phyloP scores from a whole-genome alignment of 2,888 invertebrate genomes.

The Phengaris alcon region DNA sequence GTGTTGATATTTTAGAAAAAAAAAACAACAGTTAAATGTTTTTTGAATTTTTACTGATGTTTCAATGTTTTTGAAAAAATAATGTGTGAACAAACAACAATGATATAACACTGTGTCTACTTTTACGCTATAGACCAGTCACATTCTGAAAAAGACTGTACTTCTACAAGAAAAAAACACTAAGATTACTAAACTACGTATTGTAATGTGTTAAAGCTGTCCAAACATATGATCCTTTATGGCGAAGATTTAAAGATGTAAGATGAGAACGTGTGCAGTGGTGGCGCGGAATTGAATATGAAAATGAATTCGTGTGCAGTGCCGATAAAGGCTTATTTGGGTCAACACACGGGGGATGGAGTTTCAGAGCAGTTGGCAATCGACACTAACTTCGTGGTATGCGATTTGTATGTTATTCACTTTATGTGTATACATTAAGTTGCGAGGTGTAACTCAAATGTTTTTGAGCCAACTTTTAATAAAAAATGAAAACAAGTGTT shows the following conservation, averaged over 20 bases:
- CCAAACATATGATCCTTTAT: background rate
- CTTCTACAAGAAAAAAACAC: background rate
- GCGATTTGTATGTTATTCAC: background rate
- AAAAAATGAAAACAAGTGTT: background rate
- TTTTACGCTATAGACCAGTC: too few species aligned
- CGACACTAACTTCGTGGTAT: background rate
- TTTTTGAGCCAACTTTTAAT: background rate
- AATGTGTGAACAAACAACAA: too few species aligned
- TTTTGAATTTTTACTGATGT: too few species aligned
- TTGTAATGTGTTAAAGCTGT: background rate
- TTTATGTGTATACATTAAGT: background rate
- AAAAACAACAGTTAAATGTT: too few species aligned
- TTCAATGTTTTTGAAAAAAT: too few species aligned
- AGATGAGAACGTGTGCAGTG: background rate
- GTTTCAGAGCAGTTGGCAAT: background rate
- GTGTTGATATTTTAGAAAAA: too few species aligned
- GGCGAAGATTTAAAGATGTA: background rate
- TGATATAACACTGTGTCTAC: too few species aligned
- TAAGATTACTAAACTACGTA: background rate
- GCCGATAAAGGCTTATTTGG: constrained; percentile 16
- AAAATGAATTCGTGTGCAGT: constrained; percentile 12
- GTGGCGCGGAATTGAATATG: constrained; percentile 12
- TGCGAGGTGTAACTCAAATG: background rate
- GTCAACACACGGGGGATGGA: constrained; percentile 10
- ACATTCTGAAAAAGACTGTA: background rate